Evolutionary conservation across 2,113 vertebrate species (phyloP).

Genomic region (Stegastes partitus): DNA sequence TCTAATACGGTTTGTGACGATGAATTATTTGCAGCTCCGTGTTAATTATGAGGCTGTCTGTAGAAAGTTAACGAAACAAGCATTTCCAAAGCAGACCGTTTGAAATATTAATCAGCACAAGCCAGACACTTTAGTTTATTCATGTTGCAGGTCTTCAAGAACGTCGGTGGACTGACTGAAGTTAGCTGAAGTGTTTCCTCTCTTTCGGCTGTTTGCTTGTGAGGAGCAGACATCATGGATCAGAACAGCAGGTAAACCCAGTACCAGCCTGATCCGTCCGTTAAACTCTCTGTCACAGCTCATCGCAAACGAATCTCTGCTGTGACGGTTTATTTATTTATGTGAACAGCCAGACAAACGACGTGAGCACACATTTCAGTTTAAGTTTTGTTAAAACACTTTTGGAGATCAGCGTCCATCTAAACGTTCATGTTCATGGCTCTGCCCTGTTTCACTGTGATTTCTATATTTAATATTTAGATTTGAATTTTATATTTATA

Average conservation of each 20-base stretch:
- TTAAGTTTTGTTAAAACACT: background rate
- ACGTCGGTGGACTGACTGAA: background rate
- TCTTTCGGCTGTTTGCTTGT: background rate
- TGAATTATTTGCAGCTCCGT: conserved; percentile 26
- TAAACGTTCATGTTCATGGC: too few species aligned
- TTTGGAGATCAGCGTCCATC: background rate
- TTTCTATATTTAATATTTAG: too few species aligned
- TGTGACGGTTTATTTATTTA: too few species aligned
- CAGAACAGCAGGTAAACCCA: too few species aligned
- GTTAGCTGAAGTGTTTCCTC: too few species aligned
- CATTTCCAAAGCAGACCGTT: conserved; percentile 13
- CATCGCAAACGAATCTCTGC: background rate
- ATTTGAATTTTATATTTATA: too few species aligned
- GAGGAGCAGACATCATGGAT: background rate
- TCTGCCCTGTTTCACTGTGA: too few species aligned
- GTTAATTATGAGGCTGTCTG: conserved; percentile 40
- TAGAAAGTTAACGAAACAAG: conserved; percentile 35
- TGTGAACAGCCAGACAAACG: too few species aligned
- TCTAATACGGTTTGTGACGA: conserved; percentile 45
- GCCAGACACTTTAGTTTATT: conserved; percentile 44
- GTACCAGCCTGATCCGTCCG: too few species aligned
- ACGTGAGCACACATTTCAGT: background rate
- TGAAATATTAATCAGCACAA: conserved; percentile 40
- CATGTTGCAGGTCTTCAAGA: conserved; percentile 13
- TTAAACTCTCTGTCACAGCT: background rate